Percentiles rank a stretch among this genome's conserved stretches.
Evolutionary conservation across 2,888 invertebrate species (phyloP).

Genomic region (Drosophila borealis): DNA sequence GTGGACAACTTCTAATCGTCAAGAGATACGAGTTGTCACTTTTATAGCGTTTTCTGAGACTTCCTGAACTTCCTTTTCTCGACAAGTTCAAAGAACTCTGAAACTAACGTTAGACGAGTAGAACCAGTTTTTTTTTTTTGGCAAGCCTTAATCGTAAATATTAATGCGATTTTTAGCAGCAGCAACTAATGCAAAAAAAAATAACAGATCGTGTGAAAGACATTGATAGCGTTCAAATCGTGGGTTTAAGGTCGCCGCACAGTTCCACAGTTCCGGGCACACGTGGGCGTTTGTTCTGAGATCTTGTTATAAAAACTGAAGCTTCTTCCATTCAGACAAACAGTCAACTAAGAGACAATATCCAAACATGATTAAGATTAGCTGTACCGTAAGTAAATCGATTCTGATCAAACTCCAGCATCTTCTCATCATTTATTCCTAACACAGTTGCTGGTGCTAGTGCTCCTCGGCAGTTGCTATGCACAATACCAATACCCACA

Average conservation of each 20-base stretch:
- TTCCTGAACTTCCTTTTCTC: slow-evolving; percentile 72
- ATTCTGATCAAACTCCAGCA: background rate
- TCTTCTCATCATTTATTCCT: background rate
- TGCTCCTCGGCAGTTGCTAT: slow-evolving; percentile 44
- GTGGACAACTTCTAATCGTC: slow-evolving; percentile 49
- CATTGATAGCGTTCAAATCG: slow-evolving; percentile 69
- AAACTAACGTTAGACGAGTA: slow-evolving; percentile 24
- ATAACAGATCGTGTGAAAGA: slow-evolving; percentile 65
- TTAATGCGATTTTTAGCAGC: slow-evolving; percentile 57
- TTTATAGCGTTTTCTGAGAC: slow-evolving; percentile 59
- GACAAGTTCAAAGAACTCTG: slow-evolving; percentile 69
- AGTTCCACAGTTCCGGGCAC: slow-evolving; percentile 61
- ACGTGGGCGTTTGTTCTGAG: slow-evolving; percentile 60
- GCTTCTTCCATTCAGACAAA: slow-evolving; percentile 24
- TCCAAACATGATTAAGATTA: slow-evolving; percentile 55
- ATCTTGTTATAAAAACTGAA: slow-evolving; percentile 70
- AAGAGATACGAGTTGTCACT: slow-evolving; percentile 27
- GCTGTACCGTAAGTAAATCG: slow-evolving; percentile 53
- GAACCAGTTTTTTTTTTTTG: slow-evolving; percentile 59
- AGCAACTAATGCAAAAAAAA: slow-evolving; percentile 60
- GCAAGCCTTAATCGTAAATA: slow-evolving; percentile 29
- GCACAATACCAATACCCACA: slow-evolving; percentile 68
- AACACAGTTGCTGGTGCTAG: slow-evolving; percentile 54
- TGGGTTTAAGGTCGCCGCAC: slow-evolving; percentile 71
- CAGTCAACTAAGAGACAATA: slow-evolving; percentile 56